Conservation (phyloP, 2,888 invertebrate genomes). For the Acanthosoma haemorrhoidale region DNA sequence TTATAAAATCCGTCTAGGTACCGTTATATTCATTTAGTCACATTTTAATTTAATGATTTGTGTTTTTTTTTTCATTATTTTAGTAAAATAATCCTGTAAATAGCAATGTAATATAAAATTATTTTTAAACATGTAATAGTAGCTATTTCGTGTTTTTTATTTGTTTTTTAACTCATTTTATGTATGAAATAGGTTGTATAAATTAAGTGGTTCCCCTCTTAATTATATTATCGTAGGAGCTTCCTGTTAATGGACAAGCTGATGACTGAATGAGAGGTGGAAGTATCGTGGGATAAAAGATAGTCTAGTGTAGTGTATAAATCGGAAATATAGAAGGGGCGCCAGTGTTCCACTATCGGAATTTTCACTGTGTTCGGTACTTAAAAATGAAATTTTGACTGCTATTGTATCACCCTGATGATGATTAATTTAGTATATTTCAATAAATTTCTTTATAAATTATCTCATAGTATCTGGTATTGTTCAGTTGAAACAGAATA, state of each 20-base stretch:
- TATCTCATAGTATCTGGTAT: no score
- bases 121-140: slow-evolving; percentile 2
- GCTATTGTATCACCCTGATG: no score
- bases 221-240: background rate
- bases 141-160: background rate
- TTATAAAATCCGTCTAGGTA: background rate
- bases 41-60: background rate
- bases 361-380: background rate
- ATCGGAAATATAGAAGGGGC: background rate
- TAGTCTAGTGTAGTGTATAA: slow-evolving; percentile 6
- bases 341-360: slow-evolving; percentile 12
- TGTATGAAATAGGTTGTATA: slow-evolving; percentile 3
- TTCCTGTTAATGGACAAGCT: background rate
- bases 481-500: no score
- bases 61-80: background rate
- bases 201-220: slow-evolving; percentile 7
- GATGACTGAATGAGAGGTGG: slow-evolving; percentile 14
- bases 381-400: background rate
- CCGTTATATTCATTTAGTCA: background rate
- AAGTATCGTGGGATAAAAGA: slow-evolving; percentile 2
- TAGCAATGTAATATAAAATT: background rate
- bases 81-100: slow-evolving; percentile 5
- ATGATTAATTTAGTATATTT: no score
- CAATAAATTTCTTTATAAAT: no score
- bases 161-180: background rate